A percentile compares a stretch with the other conserved stretches of the same genome.
These are phyloP conservation scores for Syncerus caffer DNA, from an alignment of 2,797 vertebrate genomes.

Conservation along the genomic window DNA sequence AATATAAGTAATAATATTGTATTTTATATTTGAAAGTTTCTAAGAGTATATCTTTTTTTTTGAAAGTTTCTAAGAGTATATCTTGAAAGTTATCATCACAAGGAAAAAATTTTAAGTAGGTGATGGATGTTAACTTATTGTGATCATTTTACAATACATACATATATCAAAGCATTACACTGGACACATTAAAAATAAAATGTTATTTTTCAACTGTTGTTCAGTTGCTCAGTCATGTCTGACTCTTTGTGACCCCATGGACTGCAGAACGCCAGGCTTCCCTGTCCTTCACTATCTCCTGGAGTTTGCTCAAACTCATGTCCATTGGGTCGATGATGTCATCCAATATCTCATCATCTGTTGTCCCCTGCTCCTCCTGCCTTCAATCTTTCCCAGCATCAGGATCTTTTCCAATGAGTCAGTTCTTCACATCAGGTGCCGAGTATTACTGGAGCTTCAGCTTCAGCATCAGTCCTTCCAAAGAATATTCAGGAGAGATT, in stretches of 20 bases:
- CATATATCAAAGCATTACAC: not conserved
- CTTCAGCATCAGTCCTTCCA: not conserved
- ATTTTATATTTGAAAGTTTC: not conserved
- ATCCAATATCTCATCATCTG: not conserved
- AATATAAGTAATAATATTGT: not conserved
- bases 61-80: not conserved
- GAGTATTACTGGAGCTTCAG: not conserved
- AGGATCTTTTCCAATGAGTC: not conserved
- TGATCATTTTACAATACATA: not conserved
- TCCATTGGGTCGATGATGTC: not conserved
- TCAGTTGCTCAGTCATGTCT: not conserved
- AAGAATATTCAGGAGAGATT: not conserved
- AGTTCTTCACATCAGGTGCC: not conserved
- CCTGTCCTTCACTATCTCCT: not conserved
- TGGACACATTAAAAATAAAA: not conserved
- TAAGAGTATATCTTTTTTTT: not conserved
- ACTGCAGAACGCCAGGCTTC: not conserved
- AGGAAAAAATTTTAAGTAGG: not conserved
- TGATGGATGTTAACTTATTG: not conserved
- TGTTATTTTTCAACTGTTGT: not conserved
- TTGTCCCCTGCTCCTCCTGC: not conserved
- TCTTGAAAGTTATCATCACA: not conserved
- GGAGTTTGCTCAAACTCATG: not conserved
- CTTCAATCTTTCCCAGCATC: not conserved
- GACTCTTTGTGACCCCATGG: not conserved